Evolutionary conservation across 2,888 invertebrate species (phyloP), one percentile per base, ranked within the genome.

Genomic region (Tachina fera): DNA sequence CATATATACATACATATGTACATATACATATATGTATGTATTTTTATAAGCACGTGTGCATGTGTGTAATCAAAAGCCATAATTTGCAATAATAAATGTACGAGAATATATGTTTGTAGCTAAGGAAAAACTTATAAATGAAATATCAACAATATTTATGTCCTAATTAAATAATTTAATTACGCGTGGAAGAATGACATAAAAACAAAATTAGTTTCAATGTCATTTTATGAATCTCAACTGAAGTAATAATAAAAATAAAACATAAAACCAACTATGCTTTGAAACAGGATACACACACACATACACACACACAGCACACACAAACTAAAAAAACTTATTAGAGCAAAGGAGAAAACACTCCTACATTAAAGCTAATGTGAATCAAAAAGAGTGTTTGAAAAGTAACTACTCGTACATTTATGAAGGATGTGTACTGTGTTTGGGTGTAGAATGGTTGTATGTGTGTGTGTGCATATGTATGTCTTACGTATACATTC

Each of bases 101-200:
- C 3, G 22, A 2, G 22, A 2, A 22, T 22, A 3, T 22, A 22
- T 22, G 31, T 4, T 49, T 56, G 53, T 58, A 14, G 65, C 22
- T 43, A 9, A 65, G 22, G 14, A 14, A 65, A 22, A 63, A 22
- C 8, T n/a, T n/a, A n/a, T n/a, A 67, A 39, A 39, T 41, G 39
- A 47, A 39, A 39, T 67, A 70, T 43, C 9, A 49, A 61, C 9
- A 56, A 58, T 63, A 67, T 76, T 49, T 68, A 61, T 45, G 49
- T 53, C 53, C 51, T 76, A 84, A 84, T 80, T 80, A 80, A 80
- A 77, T 80, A 67, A 80, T 77, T 84, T 80, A 76, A 84, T 84
- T 80, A 74, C 53, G 76, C 80, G 67, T 72, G 47, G 6, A 53
- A 61, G 31, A 77, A 71, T 58, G 22, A 31, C 51, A 76, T 76